phyloP scores from a whole-genome alignment of 92 coral and sea anemone species.

The Galaxea fascicularis region DNA sequence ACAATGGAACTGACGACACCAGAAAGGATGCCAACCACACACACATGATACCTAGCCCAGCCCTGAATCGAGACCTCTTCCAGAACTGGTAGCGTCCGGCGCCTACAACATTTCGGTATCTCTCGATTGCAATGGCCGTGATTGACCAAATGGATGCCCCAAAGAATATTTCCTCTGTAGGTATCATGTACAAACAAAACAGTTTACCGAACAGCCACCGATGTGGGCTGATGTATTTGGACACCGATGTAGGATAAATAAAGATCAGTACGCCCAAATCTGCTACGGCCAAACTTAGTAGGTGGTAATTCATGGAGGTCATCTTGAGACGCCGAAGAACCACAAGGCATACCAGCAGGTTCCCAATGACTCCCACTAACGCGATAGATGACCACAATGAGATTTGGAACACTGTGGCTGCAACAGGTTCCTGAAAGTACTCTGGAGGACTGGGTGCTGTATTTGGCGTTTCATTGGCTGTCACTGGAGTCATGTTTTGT shows the following conservation, averaged over 20 bases:
- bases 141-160: slow-evolving; percentile 95
- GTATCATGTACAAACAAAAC: slow-evolving; percentile 73
- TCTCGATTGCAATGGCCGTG: slow-evolving; percentile 78
- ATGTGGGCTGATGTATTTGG: slow-evolving; percentile 44
- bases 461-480: not conserved
- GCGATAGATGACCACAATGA: slow-evolving; percentile 66
- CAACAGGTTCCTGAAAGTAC: slow-evolving; percentile 55
- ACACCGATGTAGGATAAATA: slow-evolving; percentile 67
- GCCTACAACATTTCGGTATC: slow-evolving; percentile 77
- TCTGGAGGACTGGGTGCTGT: not conserved
- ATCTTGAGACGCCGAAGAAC: slow-evolving; percentile 62
- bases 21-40: slow-evolving; percentile 79
- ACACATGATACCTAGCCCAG: slow-evolving; percentile 44
- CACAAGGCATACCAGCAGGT: slow-evolving; percentile 75
- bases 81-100: slow-evolving; percentile 32
- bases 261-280: slow-evolving; percentile 78
- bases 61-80: slow-evolving; percentile 41
- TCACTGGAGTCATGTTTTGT: not conserved
- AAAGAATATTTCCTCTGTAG: slow-evolving; percentile 77
- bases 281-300: slow-evolving; percentile 79
- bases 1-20: slow-evolving; percentile 71
- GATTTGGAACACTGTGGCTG: slow-evolving; percentile 55
- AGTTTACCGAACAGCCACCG: slow-evolving; percentile 66
- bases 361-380: slow-evolving; percentile 78
- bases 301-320: slow-evolving; percentile 72